Base-by-base conservation (phyloP, 2,113 vertebrate genomes). In the Australoheros scitulus region DNA sequence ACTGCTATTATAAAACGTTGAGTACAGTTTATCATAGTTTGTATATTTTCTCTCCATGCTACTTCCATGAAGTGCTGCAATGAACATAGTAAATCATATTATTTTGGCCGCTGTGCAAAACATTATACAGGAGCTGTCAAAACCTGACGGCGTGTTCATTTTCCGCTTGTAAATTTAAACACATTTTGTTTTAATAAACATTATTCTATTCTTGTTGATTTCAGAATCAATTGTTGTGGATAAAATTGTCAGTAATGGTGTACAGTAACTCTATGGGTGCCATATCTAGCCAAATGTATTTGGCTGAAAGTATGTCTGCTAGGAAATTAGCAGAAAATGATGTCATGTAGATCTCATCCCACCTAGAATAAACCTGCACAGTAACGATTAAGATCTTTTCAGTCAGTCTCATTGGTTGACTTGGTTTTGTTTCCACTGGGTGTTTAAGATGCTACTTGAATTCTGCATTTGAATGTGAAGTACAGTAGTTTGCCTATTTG, bases 371-470 rank as follows among this genome's bases (percentile, higher is more conserved):
- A 34, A 38, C 41, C 77, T 32, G 7, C 58, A 68, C 72, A 50
- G 61, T 63, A 61, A 79, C 15, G 13, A 60, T n/a, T 4, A 24
- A 87, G 26, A 74, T 70, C 29, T 59, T 72, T 72, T 52, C 43
- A 72, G 29, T 72, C 47, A 1, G 10, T 72, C 36, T 81, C 55
- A 59, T 80, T 11, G 64, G 26, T 87, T 75, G 74, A 36, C 43
- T 87, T 80, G 77, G 80, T 88, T 82, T 91, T 84, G 72, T 89
- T 90, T 86, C 82, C 43, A 61, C 56, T 86, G 52, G 61, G 57
- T 92, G 83, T 91, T 92, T 86, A 77, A 87, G 90, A 61, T 87
- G 94, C 93, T 96, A 94, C 95, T 96, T 95, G 92, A 96, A 96
- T 92, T 92, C 80, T 92, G 58, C 85, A 87, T 91, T 86, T 91